Conservation (phyloP, 2,888 invertebrate genomes). For the Cryptocheilus praepositus region DNA sequence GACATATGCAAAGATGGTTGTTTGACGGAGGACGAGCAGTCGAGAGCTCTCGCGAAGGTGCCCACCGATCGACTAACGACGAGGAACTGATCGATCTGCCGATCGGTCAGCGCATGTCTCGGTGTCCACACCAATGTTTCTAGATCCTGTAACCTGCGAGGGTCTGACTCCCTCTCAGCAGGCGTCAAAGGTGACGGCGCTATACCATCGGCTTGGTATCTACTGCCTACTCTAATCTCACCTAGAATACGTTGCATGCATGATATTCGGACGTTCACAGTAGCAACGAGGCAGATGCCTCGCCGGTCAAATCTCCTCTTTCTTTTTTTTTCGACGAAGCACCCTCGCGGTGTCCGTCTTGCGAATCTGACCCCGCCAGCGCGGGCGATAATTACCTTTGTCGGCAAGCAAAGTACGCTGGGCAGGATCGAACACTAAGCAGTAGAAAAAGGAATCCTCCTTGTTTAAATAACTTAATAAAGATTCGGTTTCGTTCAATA, state of each 20-base stretch:
- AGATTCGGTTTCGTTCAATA: conserved; percentile 99
- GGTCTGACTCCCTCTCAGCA: conserved; percentile 77
- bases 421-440: conserved; percentile 99
- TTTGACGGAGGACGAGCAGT: conserved; percentile 98
- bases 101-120: conserved; percentile 91
- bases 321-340: neutral
- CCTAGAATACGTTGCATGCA: conserved; percentile 52
- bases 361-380: no score
- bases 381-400: conserved; percentile 80
- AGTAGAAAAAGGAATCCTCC: conserved; percentile 99
- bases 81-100: conserved; percentile 99
- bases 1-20: conserved; percentile 99
- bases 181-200: conserved; percentile 78
- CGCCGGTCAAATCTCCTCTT: neutral
- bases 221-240: conserved; percentile 87
- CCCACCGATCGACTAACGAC: conserved; percentile 96
- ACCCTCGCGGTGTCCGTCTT: no score
- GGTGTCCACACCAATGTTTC: conserved; percentile 98
- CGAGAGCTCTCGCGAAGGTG: conserved; percentile 98
- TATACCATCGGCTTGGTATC: conserved; percentile 95
- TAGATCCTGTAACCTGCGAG: conserved; percentile 84
- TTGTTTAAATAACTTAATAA: conserved; percentile 96
- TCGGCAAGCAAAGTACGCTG: conserved; percentile 99
- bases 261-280: neutral
- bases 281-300: neutral